Evolutionary conservation across 2,888 invertebrate genomes (phyloP), one percentile per base, ranked within the genome.

Genomic region (Rhimphoctona megacephalus): DNA sequence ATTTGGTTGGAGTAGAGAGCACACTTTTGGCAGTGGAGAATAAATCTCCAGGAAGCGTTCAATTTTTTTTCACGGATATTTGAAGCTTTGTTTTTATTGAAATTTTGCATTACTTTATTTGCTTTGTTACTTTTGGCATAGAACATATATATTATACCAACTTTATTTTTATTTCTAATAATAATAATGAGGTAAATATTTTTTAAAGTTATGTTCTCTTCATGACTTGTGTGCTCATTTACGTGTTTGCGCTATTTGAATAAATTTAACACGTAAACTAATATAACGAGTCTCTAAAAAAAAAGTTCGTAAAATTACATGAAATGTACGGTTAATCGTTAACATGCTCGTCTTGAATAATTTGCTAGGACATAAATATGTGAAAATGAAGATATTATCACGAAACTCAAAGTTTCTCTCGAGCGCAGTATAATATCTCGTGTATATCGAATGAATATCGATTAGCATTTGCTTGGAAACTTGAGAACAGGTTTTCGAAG

Each of bases 391-490:
- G 49, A 67, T 49, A 54, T 46, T 54, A 61, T 39, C 74, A 22
- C 30, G 72, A 72, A 64, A 36, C 70, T 39, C 11, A 33, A 36
- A 61, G 30, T 14, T 69, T 61, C 39, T 25, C 25, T 25, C 57
- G 39, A 22, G 77, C 33, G 9, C 30, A n/a, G 9, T 30, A 61
- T 61, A 66, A 77, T 66, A 39, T 74, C 69, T 25, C 61, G 36
- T 8, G 19, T 57, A 14, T 64, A 84, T 81, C 83, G 83, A 61
- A 74, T 81, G 52, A 46, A 66, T 43, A 84, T 76, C 78, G 79
- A 86, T 86, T 81, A 78, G 74, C 81, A 81, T 86, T 84, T 84
- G 84, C 81, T 69, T 78, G 81, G 74, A 77, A 85, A 85, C 61
- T 43, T 36, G 81, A 74, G 52, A 86, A 86, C 86, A 81, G 83